phyloP scores from a whole-genome alignment of 2,797 vertebrate species.

The Manis pentadactyla region DNA sequence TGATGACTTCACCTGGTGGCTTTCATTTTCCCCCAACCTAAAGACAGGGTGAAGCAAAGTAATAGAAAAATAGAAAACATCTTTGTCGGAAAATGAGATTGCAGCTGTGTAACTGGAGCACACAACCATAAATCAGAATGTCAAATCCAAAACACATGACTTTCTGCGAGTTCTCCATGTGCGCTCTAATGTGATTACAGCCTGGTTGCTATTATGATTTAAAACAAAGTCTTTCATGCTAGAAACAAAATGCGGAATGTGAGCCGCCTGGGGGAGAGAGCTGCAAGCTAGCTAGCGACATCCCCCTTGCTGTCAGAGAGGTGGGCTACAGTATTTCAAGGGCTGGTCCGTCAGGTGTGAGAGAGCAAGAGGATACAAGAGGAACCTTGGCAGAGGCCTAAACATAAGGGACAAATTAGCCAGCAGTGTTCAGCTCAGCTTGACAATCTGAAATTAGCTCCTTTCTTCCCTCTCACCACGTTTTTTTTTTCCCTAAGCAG shows the following conservation, averaged over 20 bases:
- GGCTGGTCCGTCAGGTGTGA: constrained; percentile 87
- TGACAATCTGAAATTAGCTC: constrained; percentile 84
- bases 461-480: constrained; percentile 78
- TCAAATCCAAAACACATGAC: constrained; percentile 98
- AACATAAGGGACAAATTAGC: constrained; percentile 88
- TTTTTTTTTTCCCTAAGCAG: constrained; percentile 75
- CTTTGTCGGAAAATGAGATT: constrained; percentile 92
- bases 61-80: constrained; percentile 91
- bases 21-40: constrained; percentile 88
- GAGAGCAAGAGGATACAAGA: constrained; percentile 69
- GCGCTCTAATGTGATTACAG: constrained; percentile 98
- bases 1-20: constrained; percentile 89
- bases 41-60: constrained; percentile 89
- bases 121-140: constrained; percentile 92
- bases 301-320: constrained; percentile 84
- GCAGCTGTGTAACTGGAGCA: constrained; percentile 96
- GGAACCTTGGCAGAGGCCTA: constrained; percentile 82
- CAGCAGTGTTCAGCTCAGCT: constrained; percentile 79
- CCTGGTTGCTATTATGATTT: constrained; percentile 99
- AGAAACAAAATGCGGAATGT: constrained; percentile 92
- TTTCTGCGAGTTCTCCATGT: constrained; percentile 97
- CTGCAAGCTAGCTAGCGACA: constrained; percentile 80
- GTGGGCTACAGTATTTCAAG: constrained; percentile 85
- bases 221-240: constrained; percentile 97
- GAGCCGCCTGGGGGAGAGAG: constrained; percentile 88